Conservation (phyloP, 2,113 vertebrate species). For the Tinamus guttatus region DNA sequence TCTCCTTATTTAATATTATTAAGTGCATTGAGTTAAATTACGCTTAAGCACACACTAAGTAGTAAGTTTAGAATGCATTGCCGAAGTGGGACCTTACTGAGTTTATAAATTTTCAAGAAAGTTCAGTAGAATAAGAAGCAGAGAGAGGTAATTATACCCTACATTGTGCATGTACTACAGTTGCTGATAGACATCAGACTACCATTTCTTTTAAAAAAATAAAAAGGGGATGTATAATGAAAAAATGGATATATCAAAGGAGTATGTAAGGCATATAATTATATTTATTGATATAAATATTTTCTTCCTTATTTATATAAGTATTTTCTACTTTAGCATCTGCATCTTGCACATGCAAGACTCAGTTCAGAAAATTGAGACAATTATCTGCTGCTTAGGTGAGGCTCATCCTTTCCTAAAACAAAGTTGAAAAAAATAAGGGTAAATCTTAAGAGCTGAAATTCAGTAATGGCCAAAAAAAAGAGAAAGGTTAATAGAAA, state of each 20-base stretch:
- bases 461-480: background rate
- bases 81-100: background rate
- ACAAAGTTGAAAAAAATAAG: background rate
- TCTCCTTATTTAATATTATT: background rate
- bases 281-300: background rate
- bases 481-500: background rate
- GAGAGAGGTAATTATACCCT: background rate
- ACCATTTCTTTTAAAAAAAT: background rate
- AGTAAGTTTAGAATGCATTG: background rate
- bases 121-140: background rate
- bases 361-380: background rate
- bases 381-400: background rate
- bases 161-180: background rate
- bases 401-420: background rate
- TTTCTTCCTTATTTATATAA: background rate
- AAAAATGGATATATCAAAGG: background rate
- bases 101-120: background rate
- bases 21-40: background rate
- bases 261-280: background rate
- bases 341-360: background rate
- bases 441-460: background rate
- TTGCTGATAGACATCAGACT: background rate
- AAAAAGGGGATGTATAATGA: rapidly evolving
- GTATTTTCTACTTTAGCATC: background rate
- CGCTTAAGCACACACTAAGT: background rate